Evolutionary conservation across 2,888 invertebrate genomes (phyloP), one percentile per base, ranked within the genome.

Genomic region (Elmis aenea): DNA sequence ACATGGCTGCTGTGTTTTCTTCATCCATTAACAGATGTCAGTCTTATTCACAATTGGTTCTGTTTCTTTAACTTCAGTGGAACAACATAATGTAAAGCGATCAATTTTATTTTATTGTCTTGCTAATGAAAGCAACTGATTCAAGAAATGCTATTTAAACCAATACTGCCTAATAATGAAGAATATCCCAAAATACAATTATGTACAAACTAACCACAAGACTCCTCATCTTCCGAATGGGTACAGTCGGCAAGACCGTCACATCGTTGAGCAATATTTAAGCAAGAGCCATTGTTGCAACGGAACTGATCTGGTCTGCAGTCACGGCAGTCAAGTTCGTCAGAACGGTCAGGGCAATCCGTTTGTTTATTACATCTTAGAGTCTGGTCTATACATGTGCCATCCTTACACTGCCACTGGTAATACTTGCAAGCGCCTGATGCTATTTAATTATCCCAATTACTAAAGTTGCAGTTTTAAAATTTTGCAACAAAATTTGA

Each of bases 331-430:
- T 83, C 83, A 33, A 77, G 61, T 69, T 91, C 90, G 64, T 91
- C 90, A 26, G 82, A 81, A 18, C 76, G 74, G 59, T 89, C 89
- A 1, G 69, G 67, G 61, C 95, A 96, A 64, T 96, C 94, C 25
- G 73, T 73, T 50, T 67, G 67, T 54, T 71, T 67, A 64, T 81
- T 75, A 58, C 74, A 77, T 48, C 67, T 62, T 37, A 57, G 54
- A 32, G 54, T 62, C 35, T 59, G 60, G 47, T 67, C 66, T 50
- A 77, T 69, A 61, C 77, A 77, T 33, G 56, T 62, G 48, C 76
- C 75, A 55, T 71, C 68, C 23, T 54, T 52, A 59, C 80, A 79
- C 43, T 66, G 67, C 67, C 75, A 76, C 63, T 79, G 66, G 51
- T 73, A 68, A 5, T 58, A 45, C 20, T 59, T 56, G 60, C 76